Conservation (phyloP, 2,113 vertebrate species). For the Ibidorhyncha struthersii region DNA sequence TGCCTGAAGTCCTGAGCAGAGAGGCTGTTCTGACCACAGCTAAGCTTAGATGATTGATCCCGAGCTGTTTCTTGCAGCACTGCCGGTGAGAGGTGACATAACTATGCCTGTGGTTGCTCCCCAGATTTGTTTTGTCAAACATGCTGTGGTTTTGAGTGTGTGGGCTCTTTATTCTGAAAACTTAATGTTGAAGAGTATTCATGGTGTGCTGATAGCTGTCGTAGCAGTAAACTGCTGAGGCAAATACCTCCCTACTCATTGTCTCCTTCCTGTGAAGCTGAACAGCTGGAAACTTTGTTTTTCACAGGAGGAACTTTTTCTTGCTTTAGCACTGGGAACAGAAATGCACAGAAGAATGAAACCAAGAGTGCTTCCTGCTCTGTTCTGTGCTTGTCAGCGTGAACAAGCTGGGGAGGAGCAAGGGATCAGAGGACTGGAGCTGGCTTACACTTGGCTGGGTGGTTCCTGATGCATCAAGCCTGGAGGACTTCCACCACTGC, state of each 20-base stretch:
- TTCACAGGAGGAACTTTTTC: not conserved
- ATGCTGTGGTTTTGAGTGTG: not conserved
- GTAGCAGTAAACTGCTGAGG: not conserved
- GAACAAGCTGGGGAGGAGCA: not conserved
- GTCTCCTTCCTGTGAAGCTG: not conserved
- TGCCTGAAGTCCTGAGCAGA: not conserved
- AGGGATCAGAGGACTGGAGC: not conserved
- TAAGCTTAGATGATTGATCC: not conserved
- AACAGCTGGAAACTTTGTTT: not conserved
- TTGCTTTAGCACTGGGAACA: not conserved
- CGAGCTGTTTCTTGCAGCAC: not conserved
- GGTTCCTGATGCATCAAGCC: not conserved
- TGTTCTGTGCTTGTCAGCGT: not conserved
- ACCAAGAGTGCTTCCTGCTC: fast-evolving
- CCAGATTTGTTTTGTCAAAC: not conserved
- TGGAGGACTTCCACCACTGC: not conserved
- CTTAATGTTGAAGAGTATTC: not conserved
- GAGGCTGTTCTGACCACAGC: not conserved
- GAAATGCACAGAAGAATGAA: not conserved
- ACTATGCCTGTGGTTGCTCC: not conserved
- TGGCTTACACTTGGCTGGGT: not conserved
- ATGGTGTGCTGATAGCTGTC: not conserved
- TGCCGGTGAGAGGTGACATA: not conserved
- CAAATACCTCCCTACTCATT: not conserved
- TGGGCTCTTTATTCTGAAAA: not conserved